phyloP scores from a whole-genome alignment of 2,113 vertebrate species.

The Fregetta grallaria region DNA sequence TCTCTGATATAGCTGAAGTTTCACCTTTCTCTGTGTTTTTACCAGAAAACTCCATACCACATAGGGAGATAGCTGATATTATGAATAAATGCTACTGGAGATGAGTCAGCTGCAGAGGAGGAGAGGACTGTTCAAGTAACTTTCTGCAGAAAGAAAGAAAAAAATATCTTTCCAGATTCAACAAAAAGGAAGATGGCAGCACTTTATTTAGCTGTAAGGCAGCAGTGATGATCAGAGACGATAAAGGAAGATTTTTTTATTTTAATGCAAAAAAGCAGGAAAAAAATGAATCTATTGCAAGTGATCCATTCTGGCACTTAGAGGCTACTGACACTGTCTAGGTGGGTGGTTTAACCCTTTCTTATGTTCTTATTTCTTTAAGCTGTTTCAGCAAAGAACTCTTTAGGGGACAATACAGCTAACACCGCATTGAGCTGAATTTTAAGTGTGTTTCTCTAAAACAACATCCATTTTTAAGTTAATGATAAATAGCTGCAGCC shows the following conservation, averaged over 20 bases:
- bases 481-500: neutral
- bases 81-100: neutral
- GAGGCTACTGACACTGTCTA: neutral
- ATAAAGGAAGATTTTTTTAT: neutral
- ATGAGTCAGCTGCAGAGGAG: constrained; percentile 42
- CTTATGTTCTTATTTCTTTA: neutral
- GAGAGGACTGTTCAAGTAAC: neutral
- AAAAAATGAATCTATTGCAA: neutral
- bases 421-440: rapidly evolving
- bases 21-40: neutral
- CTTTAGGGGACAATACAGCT: neutral
- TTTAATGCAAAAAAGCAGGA: neutral
- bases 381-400: neutral
- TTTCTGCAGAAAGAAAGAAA: neutral
- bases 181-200: neutral
- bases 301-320: neutral
- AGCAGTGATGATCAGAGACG: neutral
- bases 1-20: neutral
- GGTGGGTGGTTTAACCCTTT: neutral
- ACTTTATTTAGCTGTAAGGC: neutral
- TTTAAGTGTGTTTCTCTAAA: neutral
- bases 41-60: neutral
- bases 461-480: neutral
- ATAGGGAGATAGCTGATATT: neutral
- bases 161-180: neutral